Evolutionary conservation across 1,140 invertebrate genomes (phyloP), one percentile per base, ranked within the genome.

Genomic region (Drosophila fuyamai): DNA sequence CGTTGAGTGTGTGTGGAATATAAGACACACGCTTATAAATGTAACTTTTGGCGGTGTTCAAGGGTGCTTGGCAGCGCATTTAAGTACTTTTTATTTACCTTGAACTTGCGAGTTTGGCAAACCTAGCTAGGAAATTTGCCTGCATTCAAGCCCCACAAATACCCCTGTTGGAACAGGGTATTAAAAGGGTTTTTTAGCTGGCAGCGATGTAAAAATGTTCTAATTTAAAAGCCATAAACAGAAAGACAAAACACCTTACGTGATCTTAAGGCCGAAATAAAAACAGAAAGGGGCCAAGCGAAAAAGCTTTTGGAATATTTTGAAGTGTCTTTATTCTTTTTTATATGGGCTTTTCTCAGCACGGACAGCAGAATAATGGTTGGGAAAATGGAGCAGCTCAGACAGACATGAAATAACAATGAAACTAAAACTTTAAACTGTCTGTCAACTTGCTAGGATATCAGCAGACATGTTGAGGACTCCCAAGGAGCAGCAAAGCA

Each of bases 391-490:
- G 12, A 2, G 6, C 16, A 53, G 29, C 16, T n/a, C 38, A 43
- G 14, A 44, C 23, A 54, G 27, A 32, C 50, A 54, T 23, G 44
- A 29, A 27, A 47, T 47, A 65, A 47, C 41, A 40, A 55, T 50
- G 18, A 36, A 48, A 43, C 51, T 70, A 57, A 48, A 71, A 70
- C 67, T 70, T 41, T 50, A 70, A 71, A 71, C 65, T 71, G 67
- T 72, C 68, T 71, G 65, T 71, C 67, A 57, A 58, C 32, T 63
- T 13, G 61, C 51, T 8, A 35, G 41, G 60, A 43, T 9, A 9
- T 29, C 36, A 41, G 38, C 55, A 44, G 60, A 59, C 38, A 35
- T 14, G 57, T 35, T 41, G 27, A 62, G 60, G 16, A 60, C 38
- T 59, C 38, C 16, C 55, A 32, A 16, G 60, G 54, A 62, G 29